Evolutionary conservation across 1,140 invertebrate species (phyloP).

Genomic region (Nylanderia fulva): DNA sequence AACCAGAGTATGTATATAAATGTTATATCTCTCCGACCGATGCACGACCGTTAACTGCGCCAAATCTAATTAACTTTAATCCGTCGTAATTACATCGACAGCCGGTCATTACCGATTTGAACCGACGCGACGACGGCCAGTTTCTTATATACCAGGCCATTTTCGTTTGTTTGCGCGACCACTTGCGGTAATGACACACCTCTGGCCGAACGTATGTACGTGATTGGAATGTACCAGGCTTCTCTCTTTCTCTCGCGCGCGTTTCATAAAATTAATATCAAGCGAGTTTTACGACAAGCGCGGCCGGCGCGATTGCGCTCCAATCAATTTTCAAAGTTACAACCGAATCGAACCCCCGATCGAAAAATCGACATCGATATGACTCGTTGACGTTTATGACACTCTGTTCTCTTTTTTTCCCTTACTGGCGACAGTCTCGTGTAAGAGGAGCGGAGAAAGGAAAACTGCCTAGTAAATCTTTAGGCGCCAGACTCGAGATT

Average conservation of each 20-base stretch:
- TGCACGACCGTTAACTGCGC: constrained; percentile 28
- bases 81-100: constrained; percentile 66
- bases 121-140: constrained; percentile 16
- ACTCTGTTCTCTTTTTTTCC: not conserved
- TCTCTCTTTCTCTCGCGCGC: not conserved
- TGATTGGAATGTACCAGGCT: not conserved
- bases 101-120: constrained; percentile 61
- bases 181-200: constrained; percentile 54
- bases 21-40: not conserved
- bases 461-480: constrained; percentile 77
- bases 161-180: constrained; percentile 54
- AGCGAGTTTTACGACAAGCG: constrained; percentile 15
- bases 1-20: not conserved
- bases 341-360: not conserved
- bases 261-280: constrained; percentile 19
- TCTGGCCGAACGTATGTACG: constrained; percentile 3
- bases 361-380: not conserved
- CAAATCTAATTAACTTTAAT: constrained; percentile 76
- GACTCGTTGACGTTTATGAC: constrained; percentile 12
- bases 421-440: not conserved
- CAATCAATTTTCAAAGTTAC: constrained; percentile 3
- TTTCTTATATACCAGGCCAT: constrained; percentile 20
- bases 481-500: constrained; percentile 78
- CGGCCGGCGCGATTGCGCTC: not conserved
- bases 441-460: constrained; percentile 27